Evolutionary conservation across 1,140 invertebrate genomes (phyloP).

Genomic region (Asobara japonica): DNA sequence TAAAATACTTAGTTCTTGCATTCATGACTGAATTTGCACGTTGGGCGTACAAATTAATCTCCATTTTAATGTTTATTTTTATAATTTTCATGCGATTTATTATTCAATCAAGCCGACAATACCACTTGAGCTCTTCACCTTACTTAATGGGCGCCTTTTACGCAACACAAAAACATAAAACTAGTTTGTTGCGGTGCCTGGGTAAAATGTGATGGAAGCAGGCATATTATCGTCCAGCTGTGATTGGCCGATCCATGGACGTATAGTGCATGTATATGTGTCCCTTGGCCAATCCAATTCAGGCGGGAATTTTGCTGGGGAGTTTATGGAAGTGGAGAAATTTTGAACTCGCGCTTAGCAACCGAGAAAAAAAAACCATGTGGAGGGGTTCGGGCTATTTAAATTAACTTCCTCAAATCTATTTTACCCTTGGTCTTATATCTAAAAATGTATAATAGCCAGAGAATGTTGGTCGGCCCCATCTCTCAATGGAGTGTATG

Average conservation of each 20-base stretch:
- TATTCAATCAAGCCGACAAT: background rate
- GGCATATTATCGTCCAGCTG: background rate
- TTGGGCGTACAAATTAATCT: conserved; percentile 22
- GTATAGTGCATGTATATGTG: too few relatives aligned
- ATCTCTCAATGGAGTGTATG: too few relatives aligned
- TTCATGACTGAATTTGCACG: conserved; percentile 30
- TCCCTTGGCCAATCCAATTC: too few relatives aligned
- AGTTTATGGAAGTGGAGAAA: background rate
- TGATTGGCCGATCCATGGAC: background rate
- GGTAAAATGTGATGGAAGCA: background rate
- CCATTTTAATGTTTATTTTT: background rate
- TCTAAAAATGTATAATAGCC: too few relatives aligned
- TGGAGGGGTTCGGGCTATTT: too few relatives aligned
- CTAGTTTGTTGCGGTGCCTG: background rate
- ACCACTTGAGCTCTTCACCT: background rate
- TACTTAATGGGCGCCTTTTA: background rate
- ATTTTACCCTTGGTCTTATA: too few relatives aligned
- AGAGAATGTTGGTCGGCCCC: too few relatives aligned
- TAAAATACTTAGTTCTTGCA: conserved; percentile 41
- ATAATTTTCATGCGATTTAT: background rate
- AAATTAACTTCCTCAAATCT: too few relatives aligned
- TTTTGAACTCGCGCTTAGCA: too few relatives aligned
- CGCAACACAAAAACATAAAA: background rate
- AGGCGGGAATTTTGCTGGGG: background rate
- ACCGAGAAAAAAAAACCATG: too few relatives aligned